phyloP scores from a whole-genome alignment of 2,888 invertebrate genomes.

The Orthosia gracilis region DNA sequence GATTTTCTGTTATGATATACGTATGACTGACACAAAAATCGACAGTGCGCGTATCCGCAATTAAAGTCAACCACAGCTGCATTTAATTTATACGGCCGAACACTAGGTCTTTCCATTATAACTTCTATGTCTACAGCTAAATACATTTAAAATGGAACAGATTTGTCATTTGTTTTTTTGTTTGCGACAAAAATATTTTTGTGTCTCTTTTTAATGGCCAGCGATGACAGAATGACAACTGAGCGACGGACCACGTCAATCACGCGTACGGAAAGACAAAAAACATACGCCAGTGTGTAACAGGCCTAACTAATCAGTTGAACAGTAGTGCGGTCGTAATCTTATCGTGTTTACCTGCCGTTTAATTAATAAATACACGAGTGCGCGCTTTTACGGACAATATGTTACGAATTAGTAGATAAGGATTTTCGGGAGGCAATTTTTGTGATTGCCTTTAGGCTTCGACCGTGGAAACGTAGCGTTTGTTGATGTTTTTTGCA shows the following conservation, averaged over 20 bases:
- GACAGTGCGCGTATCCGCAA: slow-evolving; percentile 37
- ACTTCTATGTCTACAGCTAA: background rate
- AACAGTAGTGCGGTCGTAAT: slow-evolving; percentile 49
- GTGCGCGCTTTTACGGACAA: slow-evolving; percentile 42
- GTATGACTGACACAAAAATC: slow-evolving; percentile 12
- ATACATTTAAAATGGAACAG: background rate
- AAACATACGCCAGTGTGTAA: slow-evolving; percentile 4
- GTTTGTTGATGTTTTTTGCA: background rate
- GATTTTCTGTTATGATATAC: background rate
- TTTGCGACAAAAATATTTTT: background rate
- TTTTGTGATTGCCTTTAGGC: slow-evolving; percentile 37
- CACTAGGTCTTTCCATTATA: background rate
- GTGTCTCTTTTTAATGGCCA: slow-evolving; percentile 9
- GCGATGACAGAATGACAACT: slow-evolving; percentile 33
- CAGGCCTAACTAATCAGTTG: slow-evolving; percentile 42
- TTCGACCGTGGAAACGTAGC: background rate
- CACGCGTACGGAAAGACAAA: slow-evolving; percentile 14
- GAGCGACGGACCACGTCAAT: slow-evolving; percentile 27
- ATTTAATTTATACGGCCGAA: slow-evolving; percentile 2
- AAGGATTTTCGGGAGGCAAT: slow-evolving; percentile 34
- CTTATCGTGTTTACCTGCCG: slow-evolving; percentile 61
- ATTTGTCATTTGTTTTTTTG: background rate
- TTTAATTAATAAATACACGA: slow-evolving; percentile 66
- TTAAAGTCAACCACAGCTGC: slow-evolving; percentile 24
- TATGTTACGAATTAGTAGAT: slow-evolving; percentile 58